Percentiles rank a stretch among this genome's conserved stretches.
phyloP scores from a whole-genome alignment of 2,797 vertebrate species.

The Manis crassicaudata region DNA sequence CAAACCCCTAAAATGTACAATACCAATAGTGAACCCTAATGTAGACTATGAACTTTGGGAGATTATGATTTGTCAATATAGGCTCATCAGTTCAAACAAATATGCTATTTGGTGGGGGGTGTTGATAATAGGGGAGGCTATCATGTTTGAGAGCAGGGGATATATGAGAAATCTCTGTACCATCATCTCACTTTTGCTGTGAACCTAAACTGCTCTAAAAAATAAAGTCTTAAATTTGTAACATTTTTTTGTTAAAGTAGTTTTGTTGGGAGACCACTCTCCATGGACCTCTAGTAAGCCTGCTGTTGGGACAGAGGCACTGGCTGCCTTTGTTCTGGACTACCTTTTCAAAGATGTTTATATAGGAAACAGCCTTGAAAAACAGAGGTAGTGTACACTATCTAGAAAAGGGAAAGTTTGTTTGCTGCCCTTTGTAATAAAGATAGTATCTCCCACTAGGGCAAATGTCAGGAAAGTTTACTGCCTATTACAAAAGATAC shows the following conservation, averaged over 20 bases:
- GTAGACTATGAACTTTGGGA: neutral
- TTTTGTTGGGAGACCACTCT: neutral
- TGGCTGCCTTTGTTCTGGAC: neutral
- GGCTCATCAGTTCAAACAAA: neutral
- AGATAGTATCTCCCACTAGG: neutral
- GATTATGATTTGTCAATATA: neutral
- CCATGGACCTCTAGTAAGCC: neutral
- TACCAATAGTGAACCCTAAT: neutral
- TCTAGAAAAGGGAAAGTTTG: neutral
- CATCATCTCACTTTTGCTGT: neutral
- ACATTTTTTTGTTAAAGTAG: neutral
- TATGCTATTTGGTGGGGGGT: neutral
- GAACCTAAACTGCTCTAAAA: neutral
- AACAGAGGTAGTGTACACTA: neutral
- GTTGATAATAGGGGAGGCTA: neutral
- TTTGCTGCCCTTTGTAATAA: neutral
- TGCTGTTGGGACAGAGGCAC: neutral
- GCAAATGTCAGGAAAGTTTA: neutral
- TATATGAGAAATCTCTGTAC: neutral
- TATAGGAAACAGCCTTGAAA: neutral
- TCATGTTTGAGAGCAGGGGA: neutral
- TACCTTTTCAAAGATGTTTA: neutral
- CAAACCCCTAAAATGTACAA: neutral
- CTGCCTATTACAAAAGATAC: neutral
- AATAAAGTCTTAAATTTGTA: neutral